A percentile compares a stretch with the other conserved stretches of the same genome.
phyloP scores from a whole-genome alignment of 2,888 invertebrate species.

The Orthosia cruda region DNA sequence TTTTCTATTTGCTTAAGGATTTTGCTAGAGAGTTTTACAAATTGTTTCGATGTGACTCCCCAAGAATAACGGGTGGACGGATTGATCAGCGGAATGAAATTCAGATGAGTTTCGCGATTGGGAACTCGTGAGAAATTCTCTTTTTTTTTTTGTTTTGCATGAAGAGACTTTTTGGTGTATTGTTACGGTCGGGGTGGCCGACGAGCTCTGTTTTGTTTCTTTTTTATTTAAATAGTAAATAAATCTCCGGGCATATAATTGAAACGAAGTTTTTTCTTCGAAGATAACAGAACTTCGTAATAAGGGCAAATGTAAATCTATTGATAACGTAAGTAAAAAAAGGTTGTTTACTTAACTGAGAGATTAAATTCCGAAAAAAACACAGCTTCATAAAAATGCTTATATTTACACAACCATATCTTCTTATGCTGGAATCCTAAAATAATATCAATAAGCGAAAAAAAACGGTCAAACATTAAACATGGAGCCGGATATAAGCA shows the following conservation, averaged over 20 bases:
- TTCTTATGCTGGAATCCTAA: conserved; percentile 68
- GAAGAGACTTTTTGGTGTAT: conserved; percentile 64
- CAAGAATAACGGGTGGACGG: conserved; percentile 75
- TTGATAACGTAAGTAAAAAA: conserved; percentile 37
- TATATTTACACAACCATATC: conserved; percentile 61
- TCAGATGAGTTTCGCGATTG: conserved; percentile 79
- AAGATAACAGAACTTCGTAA: conserved; percentile 27
- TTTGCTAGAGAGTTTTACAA: conserved; percentile 77
- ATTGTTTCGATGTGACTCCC: conserved; percentile 80
- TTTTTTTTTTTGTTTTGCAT: conserved; percentile 61
- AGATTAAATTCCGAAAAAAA: conserved; percentile 41
- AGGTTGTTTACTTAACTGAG: conserved; percentile 33
- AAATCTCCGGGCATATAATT: conserved; percentile 32
- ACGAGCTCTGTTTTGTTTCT: conserved; percentile 54
- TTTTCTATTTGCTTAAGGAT: conserved; percentile 83
- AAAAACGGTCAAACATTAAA: conserved; percentile 76
- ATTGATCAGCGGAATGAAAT: conserved; percentile 79
- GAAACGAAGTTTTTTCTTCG: conserved; percentile 36
- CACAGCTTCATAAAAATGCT: conserved; percentile 36
- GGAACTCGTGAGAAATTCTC: conserved; percentile 70
- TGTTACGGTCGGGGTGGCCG: conserved; percentile 48
- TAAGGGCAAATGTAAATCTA: conserved; percentile 9
- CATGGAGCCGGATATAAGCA: conserved; percentile 77
- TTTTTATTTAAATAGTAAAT: conserved; percentile 59
- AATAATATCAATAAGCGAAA: conserved; percentile 76